Evolutionary conservation across 2,888 invertebrate genomes (phyloP).

Genomic region (Cephonodes hylas): DNA sequence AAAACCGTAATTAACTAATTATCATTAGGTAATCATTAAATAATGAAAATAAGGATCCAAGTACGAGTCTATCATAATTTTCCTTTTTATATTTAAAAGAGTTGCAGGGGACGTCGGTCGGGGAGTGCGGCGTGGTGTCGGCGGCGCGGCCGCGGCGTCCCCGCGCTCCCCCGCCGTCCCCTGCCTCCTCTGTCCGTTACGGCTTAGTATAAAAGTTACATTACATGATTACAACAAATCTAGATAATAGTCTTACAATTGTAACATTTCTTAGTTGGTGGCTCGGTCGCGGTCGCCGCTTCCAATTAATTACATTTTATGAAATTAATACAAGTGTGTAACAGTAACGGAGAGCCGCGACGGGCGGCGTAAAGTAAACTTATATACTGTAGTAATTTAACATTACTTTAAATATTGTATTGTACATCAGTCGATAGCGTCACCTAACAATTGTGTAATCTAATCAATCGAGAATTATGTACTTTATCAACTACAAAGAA

Average conservation of each 20-base stretch:
- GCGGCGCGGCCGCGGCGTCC: conserved; percentile 24
- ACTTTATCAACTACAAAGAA: conserved; percentile 44
- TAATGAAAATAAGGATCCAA: conserved; percentile 74
- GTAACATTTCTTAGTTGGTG: conserved; percentile 70
- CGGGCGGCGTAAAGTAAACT: conserved; percentile 67
- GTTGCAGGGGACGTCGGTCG: conserved; percentile 64
- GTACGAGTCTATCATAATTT: conserved; percentile 80
- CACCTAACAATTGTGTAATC: conserved; percentile 79
- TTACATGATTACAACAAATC: conserved; percentile 74
- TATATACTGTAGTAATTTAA: conserved; percentile 78
- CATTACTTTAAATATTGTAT: conserved; percentile 73
- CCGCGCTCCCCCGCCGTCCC: conserved; percentile 33
- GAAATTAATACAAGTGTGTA: conserved; percentile 76
- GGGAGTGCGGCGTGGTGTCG: conserved; percentile 44
- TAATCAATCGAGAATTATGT: conserved; percentile 77
- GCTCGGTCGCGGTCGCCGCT: conserved; percentile 70
- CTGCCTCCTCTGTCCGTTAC: conserved; percentile 48
- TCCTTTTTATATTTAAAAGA: conserved; percentile 71
- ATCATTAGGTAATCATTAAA: conserved; percentile 74
- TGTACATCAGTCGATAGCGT: conserved; percentile 79
- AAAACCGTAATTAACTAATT: conserved; percentile 83
- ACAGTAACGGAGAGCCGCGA: conserved; percentile 59
- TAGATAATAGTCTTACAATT: conserved; percentile 79
- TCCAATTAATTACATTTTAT: conserved; percentile 74
- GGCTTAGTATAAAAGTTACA: conserved; percentile 69